phyloP scores from a whole-genome alignment of 2,797 vertebrate species.

The Petrocephalus sullivani region DNA sequence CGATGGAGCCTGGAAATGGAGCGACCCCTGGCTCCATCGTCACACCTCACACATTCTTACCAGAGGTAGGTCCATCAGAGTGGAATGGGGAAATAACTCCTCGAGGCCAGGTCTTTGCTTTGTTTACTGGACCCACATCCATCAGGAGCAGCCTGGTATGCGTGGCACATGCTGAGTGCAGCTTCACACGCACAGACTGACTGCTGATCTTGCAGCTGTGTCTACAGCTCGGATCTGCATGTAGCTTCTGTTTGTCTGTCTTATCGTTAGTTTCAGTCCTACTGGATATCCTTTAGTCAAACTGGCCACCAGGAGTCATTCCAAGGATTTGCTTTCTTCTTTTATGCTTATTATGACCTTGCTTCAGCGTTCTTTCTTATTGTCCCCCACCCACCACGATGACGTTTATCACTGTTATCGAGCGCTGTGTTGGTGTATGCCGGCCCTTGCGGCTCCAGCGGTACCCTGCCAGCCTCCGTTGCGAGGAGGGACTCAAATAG shows the following conservation, averaged over 20 bases:
- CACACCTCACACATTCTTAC: not conserved
- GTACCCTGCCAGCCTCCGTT: not conserved
- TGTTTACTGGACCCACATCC: slow-evolving; percentile 5
- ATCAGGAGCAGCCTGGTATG: not conserved
- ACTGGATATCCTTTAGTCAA: not conserved
- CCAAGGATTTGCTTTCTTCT: not conserved
- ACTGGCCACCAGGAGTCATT: not conserved
- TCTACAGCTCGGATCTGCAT: not conserved
- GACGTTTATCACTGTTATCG: not conserved
- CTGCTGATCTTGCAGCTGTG: not conserved
- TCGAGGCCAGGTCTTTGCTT: not conserved
- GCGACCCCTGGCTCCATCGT: not conserved
- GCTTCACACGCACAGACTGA: not conserved
- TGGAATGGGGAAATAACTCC: not conserved
- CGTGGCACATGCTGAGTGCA: not conserved
- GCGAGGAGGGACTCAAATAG: not conserved
- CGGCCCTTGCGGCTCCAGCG: not conserved
- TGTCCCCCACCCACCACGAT: not conserved
- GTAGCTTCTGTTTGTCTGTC: not conserved
- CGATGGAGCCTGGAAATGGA: not conserved
- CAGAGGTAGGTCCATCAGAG: slow-evolving; percentile 1
- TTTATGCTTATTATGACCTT: not conserved
- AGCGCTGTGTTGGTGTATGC: not conserved
- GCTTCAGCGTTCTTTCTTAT: not conserved
- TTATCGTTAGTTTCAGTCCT: not conserved